Evolutionary conservation across 2,797 vertebrate species (phyloP).

Genomic region (Acrossocheilus fasciatus): DNA sequence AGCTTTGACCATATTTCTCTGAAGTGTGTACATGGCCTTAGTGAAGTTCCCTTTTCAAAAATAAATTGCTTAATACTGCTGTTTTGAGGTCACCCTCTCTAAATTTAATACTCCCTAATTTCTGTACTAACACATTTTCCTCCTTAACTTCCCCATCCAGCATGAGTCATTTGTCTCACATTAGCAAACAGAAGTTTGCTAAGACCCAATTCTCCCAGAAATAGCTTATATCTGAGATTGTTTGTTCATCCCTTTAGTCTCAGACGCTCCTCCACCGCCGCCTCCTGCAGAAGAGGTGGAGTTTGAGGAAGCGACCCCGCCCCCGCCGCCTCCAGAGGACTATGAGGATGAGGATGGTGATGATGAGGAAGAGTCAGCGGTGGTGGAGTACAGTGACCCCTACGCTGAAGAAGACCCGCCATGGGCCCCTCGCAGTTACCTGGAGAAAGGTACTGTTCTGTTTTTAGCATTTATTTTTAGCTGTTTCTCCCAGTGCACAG

Average conservation of each 20-base stretch:
- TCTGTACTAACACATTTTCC: constrained; percentile 28
- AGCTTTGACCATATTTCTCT: not conserved
- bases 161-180: constrained; percentile 18
- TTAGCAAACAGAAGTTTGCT: not conserved
- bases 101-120: not conserved
- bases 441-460: constrained; percentile 88
- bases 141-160: not conserved
- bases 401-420: constrained; percentile 98
- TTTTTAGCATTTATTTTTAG: not conserved
- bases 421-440: constrained; percentile 92
- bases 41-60: not conserved
- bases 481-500: not conserved
- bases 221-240: not conserved
- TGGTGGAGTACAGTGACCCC: constrained; percentile 98
- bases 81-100: not conserved
- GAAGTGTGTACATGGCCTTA: not conserved
- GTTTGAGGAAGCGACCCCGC: constrained; percentile 91
- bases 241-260: constrained; percentile 77
- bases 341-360: constrained; percentile 89
- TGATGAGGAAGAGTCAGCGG: constrained; percentile 95
- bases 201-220: not conserved
- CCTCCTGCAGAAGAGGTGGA: constrained; percentile 88
- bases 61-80: not conserved
- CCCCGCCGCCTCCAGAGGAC: constrained; percentile 91
- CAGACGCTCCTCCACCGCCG: constrained; percentile 92